Evolutionary conservation across 1,140 invertebrate species (phyloP).

Genomic region (Meloidogyne floridensis): DNA sequence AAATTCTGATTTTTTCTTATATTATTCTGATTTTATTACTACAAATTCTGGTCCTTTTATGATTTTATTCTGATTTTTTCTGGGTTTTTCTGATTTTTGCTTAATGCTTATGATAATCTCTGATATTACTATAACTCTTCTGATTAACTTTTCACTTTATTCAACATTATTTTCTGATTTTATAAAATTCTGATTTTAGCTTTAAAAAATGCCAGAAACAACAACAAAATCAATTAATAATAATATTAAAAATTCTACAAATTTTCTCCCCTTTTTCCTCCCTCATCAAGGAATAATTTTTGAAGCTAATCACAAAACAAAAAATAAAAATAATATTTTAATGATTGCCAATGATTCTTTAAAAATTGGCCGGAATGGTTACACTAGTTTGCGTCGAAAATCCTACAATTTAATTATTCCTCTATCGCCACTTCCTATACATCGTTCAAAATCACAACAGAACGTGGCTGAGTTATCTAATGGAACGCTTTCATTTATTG

Average conservation of each 20-base stretch:
- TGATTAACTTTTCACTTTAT: too few relatives aligned
- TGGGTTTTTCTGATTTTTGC: too few relatives aligned
- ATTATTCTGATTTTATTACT: too few relatives aligned
- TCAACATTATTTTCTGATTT: too few relatives aligned
- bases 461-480: not conserved
- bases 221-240: not conserved
- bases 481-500: not conserved
- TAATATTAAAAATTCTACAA: not conserved
- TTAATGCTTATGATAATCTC: too few relatives aligned
- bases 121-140: too few relatives aligned
- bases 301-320: not conserved
- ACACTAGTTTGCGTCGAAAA: not conserved
- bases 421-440: not conserved
- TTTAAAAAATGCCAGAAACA: not conserved
- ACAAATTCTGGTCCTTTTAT: too few relatives aligned
- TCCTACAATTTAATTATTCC: constrained; percentile 3
- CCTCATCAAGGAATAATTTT: not conserved
- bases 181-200: not conserved
- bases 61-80: too few relatives aligned
- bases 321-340: constrained; percentile 8
- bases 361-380: not conserved
- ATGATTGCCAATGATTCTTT: not conserved
- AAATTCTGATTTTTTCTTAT: too few relatives aligned
- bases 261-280: not conserved
- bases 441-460: not conserved